A percentile compares a stretch with the other conserved stretches of the same genome.
Conservation (phyloP, 2,888 invertebrate species). For the Metacarcinus magister region DNA sequence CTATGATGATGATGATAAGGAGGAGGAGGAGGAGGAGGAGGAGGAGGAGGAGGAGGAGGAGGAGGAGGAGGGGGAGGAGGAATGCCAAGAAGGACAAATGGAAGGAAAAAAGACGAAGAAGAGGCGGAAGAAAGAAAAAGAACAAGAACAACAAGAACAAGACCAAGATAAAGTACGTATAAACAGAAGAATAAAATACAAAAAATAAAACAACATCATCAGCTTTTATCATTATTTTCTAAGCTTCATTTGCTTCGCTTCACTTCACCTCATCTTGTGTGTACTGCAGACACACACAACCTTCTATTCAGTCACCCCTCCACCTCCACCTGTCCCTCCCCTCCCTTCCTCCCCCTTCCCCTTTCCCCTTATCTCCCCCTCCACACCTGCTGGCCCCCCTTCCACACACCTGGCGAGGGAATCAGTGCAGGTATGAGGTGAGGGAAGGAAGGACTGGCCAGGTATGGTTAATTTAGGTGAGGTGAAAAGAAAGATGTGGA, state of each 20-base stretch:
- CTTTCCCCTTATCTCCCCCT: neutral
- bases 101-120: too few species aligned
- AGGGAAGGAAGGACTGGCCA: neutral
- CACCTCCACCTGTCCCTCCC: neutral
- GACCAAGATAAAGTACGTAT: too few species aligned
- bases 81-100: neutral
- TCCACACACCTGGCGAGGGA: neutral
- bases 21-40: neutral
- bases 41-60: neutral
- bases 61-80: neutral
- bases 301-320: too few species aligned
- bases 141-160: too few species aligned
- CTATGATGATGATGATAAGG: too few species aligned
- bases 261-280: constrained; percentile 1
- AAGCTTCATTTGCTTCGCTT: neutral
- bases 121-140: too few species aligned
- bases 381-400: neutral
- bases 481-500: neutral
- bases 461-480: neutral
- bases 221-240: too few species aligned
- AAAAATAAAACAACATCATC: too few species aligned
- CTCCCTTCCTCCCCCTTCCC: neutral
- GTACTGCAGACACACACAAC: neutral
- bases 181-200: too few species aligned
- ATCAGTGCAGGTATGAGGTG: neutral